A percentile compares a stretch with the other conserved stretches of the same genome.
Conservation (phyloP, 1,140 invertebrate genomes). For the Capitella teleta region DNA sequence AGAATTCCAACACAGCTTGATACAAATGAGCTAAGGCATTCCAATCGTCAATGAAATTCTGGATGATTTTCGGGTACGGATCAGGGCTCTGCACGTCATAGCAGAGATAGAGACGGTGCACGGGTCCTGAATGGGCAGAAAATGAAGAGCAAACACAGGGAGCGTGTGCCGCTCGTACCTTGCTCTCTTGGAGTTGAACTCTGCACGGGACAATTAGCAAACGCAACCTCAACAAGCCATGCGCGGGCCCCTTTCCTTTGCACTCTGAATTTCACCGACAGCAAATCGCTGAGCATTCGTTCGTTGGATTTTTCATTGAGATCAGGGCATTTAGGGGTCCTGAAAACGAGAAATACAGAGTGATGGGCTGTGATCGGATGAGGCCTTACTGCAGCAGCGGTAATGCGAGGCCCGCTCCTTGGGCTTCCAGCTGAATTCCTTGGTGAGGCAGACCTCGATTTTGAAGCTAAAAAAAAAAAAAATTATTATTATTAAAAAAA, state of each 20-base stretch:
- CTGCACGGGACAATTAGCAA: conserved; percentile 68
- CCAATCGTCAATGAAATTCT: conserved; percentile 78
- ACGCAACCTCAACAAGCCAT: conserved; percentile 46
- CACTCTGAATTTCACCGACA: neutral
- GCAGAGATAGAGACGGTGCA: conserved; percentile 73
- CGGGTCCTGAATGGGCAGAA: conserved; percentile 30
- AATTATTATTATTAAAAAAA: neutral
- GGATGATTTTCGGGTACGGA: conserved; percentile 61
- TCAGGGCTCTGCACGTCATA: conserved; percentile 74
- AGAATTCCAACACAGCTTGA: conserved; percentile 66
- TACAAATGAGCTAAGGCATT: conserved; percentile 79
- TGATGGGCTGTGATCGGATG: neutral
- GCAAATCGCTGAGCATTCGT: neutral
- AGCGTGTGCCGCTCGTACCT: too few species aligned
- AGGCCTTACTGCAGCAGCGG: conserved; percentile 43
- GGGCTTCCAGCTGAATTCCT: conserved; percentile 79
- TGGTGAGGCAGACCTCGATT: conserved; percentile 74
- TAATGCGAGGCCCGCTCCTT: conserved; percentile 70
- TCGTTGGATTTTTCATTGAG: neutral
- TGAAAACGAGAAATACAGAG: too few species aligned
- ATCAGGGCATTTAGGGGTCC: too few species aligned
- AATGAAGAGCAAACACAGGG: neutral
- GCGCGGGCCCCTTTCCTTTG: neutral
- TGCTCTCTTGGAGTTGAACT: conserved; percentile 61
- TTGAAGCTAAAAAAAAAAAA: conserved; percentile 50